These are phyloP conservation scores for Oryctolagus cuniculus DNA, from an alignment of 2,113 vertebrate species.

Conservation along the genomic window DNA sequence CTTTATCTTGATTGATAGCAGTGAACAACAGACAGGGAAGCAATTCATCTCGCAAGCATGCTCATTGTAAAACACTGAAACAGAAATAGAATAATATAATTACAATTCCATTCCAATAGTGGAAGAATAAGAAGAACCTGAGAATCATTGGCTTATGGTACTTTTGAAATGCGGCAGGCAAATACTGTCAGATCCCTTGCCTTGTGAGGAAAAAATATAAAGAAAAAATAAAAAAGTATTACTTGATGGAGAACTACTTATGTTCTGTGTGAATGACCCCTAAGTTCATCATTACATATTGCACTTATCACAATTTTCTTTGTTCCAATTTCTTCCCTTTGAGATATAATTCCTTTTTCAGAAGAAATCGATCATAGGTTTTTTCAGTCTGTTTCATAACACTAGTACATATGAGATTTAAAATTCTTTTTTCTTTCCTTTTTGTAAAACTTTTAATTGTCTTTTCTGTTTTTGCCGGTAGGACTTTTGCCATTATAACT, in stretches of 20 bases:
- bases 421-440: neutral
- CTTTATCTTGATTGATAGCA: neutral
- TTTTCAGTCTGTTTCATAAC: neutral
- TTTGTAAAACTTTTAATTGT: neutral
- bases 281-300: neutral
- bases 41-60: neutral
- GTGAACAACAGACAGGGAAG: neutral
- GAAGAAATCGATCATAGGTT: neutral
- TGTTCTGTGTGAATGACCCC: neutral
- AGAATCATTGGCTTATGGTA: neutral
- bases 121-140: neutral
- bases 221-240: neutral
- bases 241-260: neutral
- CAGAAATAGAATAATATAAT: neutral
- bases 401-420: neutral
- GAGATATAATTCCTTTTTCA: neutral
- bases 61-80: neutral
- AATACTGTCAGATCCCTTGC: neutral
- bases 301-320: neutral
- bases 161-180: constrained; percentile 10
- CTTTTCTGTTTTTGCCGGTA: neutral
- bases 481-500: neutral
- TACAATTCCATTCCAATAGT: neutral
- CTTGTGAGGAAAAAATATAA: neutral
- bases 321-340: neutral